phyloP scores from a whole-genome alignment of 2,797 vertebrate genomes.

The Melanogrammus aeglefinus region DNA sequence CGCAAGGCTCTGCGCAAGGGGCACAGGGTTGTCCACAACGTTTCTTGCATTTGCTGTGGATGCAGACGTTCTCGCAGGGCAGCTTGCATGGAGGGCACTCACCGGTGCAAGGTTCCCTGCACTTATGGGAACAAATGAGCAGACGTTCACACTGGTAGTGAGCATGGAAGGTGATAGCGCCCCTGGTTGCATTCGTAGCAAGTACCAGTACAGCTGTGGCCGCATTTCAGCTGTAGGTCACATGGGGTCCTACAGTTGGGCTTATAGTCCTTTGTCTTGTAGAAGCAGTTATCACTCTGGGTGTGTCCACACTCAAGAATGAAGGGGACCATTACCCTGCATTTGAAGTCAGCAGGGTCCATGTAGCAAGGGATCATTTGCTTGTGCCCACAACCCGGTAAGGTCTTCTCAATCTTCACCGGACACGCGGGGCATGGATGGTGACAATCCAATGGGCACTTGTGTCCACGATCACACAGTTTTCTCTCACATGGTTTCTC shows the following conservation, averaged over 20 bases:
- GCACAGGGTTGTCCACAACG: slow-evolving; percentile 79
- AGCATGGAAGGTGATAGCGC: slow-evolving; percentile 80
- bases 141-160: slow-evolving; percentile 67
- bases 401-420: slow-evolving; percentile 76
- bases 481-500: slow-evolving; percentile 80
- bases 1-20: slow-evolving; percentile 83
- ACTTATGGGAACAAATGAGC: slow-evolving; percentile 87
- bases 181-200: slow-evolving; percentile 82
- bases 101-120: slow-evolving; percentile 77
- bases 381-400: slow-evolving; percentile 78
- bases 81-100: slow-evolving; percentile 82
- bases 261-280: slow-evolving; percentile 1
- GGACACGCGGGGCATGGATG: slow-evolving; percentile 75
- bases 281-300: slow-evolving; percentile 73
- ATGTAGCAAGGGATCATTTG: slow-evolving; percentile 85
- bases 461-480: slow-evolving; percentile 80
- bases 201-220: slow-evolving; percentile 77
- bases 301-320: slow-evolving; percentile 80
- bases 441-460: slow-evolving; percentile 73
- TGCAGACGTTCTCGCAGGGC: slow-evolving; percentile 83
- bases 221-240: slow-evolving; percentile 72
- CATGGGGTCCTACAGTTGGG: slow-evolving; percentile 72
- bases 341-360: slow-evolving; percentile 69
- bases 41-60: slow-evolving; percentile 84
- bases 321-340: slow-evolving; percentile 64